A percentile compares a stretch with the other conserved stretches of the same genome.
Conservation (phyloP, 1,140 invertebrate genomes). For the Tetranychus urticae region DNA sequence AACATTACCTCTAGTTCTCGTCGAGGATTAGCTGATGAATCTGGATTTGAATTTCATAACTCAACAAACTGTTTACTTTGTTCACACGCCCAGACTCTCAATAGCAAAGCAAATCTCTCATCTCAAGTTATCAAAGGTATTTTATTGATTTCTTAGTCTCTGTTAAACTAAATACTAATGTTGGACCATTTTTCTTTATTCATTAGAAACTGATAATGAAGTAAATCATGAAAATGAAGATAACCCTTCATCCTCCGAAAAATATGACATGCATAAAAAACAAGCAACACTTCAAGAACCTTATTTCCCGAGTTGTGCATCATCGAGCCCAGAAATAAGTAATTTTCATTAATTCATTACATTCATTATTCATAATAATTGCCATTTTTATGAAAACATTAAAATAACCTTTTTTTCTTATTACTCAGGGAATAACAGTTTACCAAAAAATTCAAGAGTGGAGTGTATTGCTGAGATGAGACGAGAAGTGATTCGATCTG, state of each 20-base stretch:
- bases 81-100: constrained; percentile 4
- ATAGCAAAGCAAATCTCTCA: not conserved
- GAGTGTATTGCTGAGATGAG: constrained; percentile 8
- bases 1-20: no score
- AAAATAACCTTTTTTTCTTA: not conserved
- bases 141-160: not conserved
- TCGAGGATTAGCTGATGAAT: not conserved
- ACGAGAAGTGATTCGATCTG: constrained; percentile 26
- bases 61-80: constrained; percentile 27
- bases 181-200: no score
- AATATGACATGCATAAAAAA: not conserved
- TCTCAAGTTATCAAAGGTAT: not conserved
- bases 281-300: not conserved
- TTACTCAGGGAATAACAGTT: not conserved
- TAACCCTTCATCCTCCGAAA: not conserved
- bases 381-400: not conserved
- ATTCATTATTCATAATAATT: not conserved
- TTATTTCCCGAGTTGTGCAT: not conserved
- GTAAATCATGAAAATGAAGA: not conserved
- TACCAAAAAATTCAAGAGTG: not conserved
- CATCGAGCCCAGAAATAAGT: not conserved
- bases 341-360: not conserved
- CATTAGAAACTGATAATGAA: not conserved
- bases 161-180: not conserved
- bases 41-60: constrained; percentile 14